A percentile compares a stretch with the other conserved stretches of the same genome.
Conservation (phyloP, 2,888 invertebrate genomes). For the Smittia aterrima region DNA sequence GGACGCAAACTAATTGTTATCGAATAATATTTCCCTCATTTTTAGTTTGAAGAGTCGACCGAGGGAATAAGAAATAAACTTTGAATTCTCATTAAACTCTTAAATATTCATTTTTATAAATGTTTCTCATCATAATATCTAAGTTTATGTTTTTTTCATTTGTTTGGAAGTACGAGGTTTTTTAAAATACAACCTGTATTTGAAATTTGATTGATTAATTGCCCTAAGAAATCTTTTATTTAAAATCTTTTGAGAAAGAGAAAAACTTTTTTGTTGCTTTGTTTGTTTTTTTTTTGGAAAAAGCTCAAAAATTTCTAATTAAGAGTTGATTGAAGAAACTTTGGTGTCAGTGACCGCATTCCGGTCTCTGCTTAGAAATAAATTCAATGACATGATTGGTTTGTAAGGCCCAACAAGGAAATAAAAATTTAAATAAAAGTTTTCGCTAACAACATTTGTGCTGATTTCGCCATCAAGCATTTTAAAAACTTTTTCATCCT, state of each 20-base stretch:
- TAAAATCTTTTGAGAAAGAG: not conserved
- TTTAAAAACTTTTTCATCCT: too few relatives aligned
- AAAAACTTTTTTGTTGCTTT: not conserved
- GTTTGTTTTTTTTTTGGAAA: not conserved
- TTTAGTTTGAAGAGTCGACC: not conserved
- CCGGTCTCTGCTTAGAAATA: too few relatives aligned
- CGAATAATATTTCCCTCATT: not conserved
- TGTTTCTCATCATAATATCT: not conserved
- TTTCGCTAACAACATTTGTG: too few relatives aligned
- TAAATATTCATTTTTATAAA: not conserved
- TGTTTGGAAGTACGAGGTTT: conserved; percentile 39
- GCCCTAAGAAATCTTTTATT: conserved; percentile 27
- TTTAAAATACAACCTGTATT: conserved; percentile 36
- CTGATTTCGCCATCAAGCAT: too few relatives aligned
- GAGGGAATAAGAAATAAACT: not conserved
- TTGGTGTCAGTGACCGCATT: too few relatives aligned
- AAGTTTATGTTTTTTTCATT: not conserved
- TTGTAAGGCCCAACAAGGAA: too few relatives aligned
- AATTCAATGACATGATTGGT: too few relatives aligned
- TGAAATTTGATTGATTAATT: conserved; percentile 33
- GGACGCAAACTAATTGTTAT: too few relatives aligned
- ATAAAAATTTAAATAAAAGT: too few relatives aligned
- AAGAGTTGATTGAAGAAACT: not conserved
- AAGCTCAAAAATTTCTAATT: not conserved
- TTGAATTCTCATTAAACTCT: not conserved